Conservation (phyloP, 2,888 invertebrate genomes). For the Microdon myrmicae region DNA sequence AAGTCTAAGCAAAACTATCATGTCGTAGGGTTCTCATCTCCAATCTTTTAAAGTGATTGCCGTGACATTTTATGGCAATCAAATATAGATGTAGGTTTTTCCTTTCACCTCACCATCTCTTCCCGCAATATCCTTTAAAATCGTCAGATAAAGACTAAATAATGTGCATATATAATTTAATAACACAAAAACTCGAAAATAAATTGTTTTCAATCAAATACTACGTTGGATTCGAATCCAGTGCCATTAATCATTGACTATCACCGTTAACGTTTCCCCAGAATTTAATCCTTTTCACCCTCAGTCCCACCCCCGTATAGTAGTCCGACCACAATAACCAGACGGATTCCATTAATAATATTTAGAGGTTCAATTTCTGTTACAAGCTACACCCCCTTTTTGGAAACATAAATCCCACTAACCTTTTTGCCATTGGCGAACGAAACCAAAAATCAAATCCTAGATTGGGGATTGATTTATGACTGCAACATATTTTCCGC, state of each 20-base stretch:
- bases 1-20: no score
- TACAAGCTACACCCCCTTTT: not conserved
- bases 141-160: no score
- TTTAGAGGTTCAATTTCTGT: slow-evolving; percentile 8
- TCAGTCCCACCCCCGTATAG: not conserved
- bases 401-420: slow-evolving; percentile 27
- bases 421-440: slow-evolving; percentile 4
- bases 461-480: slow-evolving; percentile 43
- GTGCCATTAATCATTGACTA: slow-evolving; percentile 41
- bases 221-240: slow-evolving; percentile 25
- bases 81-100: no score
- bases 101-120: no score
- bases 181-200: no score
- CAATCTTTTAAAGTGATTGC: no score
- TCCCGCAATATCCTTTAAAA: no score
- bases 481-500: slow-evolving; percentile 36
- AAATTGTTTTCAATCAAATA: no score
- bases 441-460: slow-evolving; percentile 43
- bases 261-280: slow-evolving; percentile 16
- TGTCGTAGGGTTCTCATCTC: no score
- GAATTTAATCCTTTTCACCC: slow-evolving; percentile 17
- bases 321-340: slow-evolving; percentile 3
- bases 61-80: no score
- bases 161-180: no score
- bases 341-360: slow-evolving; percentile 32